These are phyloP conservation scores for Lasiommata megera DNA, from an alignment of 2,888 invertebrate genomes.

Conservation along the genomic window DNA sequence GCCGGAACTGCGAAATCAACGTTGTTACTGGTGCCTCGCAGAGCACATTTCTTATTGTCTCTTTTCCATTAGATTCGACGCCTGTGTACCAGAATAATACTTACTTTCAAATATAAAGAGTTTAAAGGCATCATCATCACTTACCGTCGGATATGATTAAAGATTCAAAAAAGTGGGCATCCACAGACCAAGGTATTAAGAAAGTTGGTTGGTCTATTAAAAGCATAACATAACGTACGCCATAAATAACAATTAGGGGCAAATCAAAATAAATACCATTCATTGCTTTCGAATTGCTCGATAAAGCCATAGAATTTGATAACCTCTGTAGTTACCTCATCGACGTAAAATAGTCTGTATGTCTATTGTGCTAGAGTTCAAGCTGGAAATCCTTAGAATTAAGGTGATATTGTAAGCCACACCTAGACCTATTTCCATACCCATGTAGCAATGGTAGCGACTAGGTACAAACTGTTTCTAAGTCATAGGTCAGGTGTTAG, in stretches of 20 bases:
- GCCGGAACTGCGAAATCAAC: too few species aligned
- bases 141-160: too few species aligned
- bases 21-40: too few species aligned
- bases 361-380: not conserved
- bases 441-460: slow-evolving; percentile 9
- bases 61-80: too few species aligned
- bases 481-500: slow-evolving; percentile 17
- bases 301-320: slow-evolving; percentile 16
- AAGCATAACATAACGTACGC: slow-evolving; percentile 2
- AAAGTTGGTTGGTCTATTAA: not conserved
- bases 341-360: not conserved
- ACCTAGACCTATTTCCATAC: slow-evolving; percentile 12
- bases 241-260: slow-evolving; percentile 28
- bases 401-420: slow-evolving; percentile 13
- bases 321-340: not conserved
- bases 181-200: not conserved
- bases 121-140: too few species aligned
- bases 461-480: slow-evolving; percentile 4
- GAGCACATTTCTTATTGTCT: too few species aligned
- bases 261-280: slow-evolving; percentile 20
- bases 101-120: too few species aligned
- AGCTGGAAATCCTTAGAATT: not conserved
- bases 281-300: slow-evolving; percentile 17
- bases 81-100: too few species aligned
- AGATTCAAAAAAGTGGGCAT: too few species aligned